Conservation (phyloP, 1,140 invertebrate species). For the Alviniconcha marisindica region DNA sequence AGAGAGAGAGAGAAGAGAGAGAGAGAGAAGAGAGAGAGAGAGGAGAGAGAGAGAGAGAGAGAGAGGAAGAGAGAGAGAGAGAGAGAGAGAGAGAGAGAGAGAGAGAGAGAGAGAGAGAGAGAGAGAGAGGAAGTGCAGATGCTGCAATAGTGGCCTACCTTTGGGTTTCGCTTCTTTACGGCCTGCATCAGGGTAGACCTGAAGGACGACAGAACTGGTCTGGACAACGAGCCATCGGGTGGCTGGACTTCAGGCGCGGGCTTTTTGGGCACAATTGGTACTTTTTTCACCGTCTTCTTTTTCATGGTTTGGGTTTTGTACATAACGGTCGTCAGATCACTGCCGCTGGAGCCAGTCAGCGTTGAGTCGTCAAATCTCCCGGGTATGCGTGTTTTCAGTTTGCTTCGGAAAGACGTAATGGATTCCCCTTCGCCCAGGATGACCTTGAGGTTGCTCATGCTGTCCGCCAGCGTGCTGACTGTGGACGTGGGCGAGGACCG, state of each 20-base stretch:
- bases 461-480: neutral
- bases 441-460: neutral
- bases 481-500: neutral
- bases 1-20: neutral
- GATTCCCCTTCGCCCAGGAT: constrained; percentile 1
- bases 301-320: neutral
- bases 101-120: neutral
- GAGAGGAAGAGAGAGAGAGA: constrained; percentile 14
- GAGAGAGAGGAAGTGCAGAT: neutral
- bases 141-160: too few relatives aligned
- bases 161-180: too few relatives aligned
- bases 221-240: neutral
- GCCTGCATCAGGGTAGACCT: neutral
- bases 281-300: neutral
- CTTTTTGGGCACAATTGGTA: neutral
- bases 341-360: neutral
- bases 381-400: neutral
- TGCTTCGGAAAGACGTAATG: neutral
- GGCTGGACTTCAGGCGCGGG: neutral
- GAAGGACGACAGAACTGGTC: neutral
- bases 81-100: constrained; percentile 17
- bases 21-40: too few relatives aligned
- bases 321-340: constrained; percentile 5
- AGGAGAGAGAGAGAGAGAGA: neutral
- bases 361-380: neutral